Conservation (phyloP, 2,797 vertebrate species). For the Sebastes minor region DNA sequence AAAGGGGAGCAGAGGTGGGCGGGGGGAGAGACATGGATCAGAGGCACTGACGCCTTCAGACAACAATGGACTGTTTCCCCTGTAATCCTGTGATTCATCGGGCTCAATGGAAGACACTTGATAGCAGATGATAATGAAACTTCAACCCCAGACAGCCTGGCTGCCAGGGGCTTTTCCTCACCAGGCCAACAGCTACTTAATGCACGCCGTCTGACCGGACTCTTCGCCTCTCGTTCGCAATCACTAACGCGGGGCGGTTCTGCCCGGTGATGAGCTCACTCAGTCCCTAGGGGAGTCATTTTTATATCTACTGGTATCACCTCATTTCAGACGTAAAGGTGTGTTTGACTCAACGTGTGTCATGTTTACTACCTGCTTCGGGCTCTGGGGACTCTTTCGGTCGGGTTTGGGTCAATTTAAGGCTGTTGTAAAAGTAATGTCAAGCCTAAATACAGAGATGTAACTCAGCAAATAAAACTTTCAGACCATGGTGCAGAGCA, state of each 20-base stretch:
- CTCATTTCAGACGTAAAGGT: slow-evolving; percentile 12
- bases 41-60: slow-evolving; percentile 73
- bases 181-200: slow-evolving; percentile 64
- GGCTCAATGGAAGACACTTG: slow-evolving; percentile 73
- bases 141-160: slow-evolving; percentile 73
- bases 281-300: slow-evolving; percentile 11
- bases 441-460: background rate
- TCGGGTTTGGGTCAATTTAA: background rate
- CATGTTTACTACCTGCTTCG: background rate
- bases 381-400: background rate
- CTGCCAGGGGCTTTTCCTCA: slow-evolving; percentile 72
- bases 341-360: background rate
- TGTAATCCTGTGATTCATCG: slow-evolving; percentile 76
- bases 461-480: background rate
- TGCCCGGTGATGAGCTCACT: slow-evolving; percentile 54
- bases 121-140: slow-evolving; percentile 77
- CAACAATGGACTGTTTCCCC: slow-evolving; percentile 76
- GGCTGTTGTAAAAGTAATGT: background rate
- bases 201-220: slow-evolving; percentile 49
- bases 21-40: slow-evolving; percentile 64
- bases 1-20: slow-evolving; percentile 44
- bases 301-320: slow-evolving; percentile 27
- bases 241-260: slow-evolving; percentile 27
- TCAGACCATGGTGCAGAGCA: background rate
- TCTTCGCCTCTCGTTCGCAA: slow-evolving; percentile 40